Evolutionary conservation across 2,113 vertebrate genomes (phyloP).

Genomic region (Halcyon malimbica): DNA sequence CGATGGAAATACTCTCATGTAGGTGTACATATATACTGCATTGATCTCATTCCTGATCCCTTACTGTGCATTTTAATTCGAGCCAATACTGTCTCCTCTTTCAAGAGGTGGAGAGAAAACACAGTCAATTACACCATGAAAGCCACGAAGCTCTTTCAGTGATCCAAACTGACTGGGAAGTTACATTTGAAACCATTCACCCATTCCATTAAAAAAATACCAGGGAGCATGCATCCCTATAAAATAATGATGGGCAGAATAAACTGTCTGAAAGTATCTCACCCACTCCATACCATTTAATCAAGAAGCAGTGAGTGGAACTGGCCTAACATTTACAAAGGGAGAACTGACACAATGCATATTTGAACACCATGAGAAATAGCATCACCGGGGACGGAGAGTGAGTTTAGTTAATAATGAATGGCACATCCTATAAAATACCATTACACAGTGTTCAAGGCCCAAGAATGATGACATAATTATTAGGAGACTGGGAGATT

Average conservation of each 20-base stretch:
- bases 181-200: slow-evolving; percentile 50
- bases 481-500: slow-evolving; percentile 85
- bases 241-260: slow-evolving; percentile 70
- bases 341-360: slow-evolving; percentile 76
- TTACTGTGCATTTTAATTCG: slow-evolving; percentile 35
- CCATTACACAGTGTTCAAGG: slow-evolving; percentile 79
- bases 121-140: slow-evolving; percentile 41
- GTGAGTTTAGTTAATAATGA: slow-evolving; percentile 84
- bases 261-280: slow-evolving; percentile 48
- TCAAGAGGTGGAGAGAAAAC: slow-evolving; percentile 45
- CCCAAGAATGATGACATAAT: slow-evolving; percentile 86
- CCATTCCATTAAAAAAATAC: slow-evolving; percentile 59
- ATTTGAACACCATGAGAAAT: slow-evolving; percentile 77
- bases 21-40: slow-evolving; percentile 13
- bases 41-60: not conserved
- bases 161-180: slow-evolving; percentile 43
- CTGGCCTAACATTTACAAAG: slow-evolving; percentile 71
- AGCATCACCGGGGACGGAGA: slow-evolving; percentile 74
- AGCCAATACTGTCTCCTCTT: slow-evolving; percentile 21
- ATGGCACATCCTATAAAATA: slow-evolving; percentile 82
- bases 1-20: slow-evolving; percentile 3
- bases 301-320: slow-evolving; percentile 59
- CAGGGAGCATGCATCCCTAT: not conserved
- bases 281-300: slow-evolving; percentile 54
- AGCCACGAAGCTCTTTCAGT: not conserved